phyloP scores from a whole-genome alignment of 2,888 invertebrate species.

The Caenorhabditis doughertyi region DNA sequence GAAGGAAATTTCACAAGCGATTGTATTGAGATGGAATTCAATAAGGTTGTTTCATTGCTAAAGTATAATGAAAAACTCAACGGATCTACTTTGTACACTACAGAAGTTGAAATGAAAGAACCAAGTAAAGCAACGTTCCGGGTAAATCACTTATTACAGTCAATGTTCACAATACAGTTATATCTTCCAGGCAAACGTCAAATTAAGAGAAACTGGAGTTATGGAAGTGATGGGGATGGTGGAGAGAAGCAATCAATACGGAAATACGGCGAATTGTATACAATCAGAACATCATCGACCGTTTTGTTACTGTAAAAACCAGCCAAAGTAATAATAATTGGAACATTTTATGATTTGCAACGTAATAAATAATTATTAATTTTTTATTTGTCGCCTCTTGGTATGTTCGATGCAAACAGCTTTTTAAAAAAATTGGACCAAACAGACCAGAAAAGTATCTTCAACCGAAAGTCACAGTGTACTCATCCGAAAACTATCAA shows the following conservation, averaged over 20 bases:
- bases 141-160: too few relatives aligned
- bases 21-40: conserved; percentile 51
- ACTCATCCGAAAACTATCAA: too few relatives aligned
- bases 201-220: neutral
- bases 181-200: conserved; percentile 43
- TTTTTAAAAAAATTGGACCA: too few relatives aligned
- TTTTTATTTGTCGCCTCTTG: too few relatives aligned
- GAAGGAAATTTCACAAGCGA: conserved; percentile 20
- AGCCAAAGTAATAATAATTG: too few relatives aligned
- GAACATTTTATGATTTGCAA: too few relatives aligned
- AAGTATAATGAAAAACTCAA: conserved; percentile 27
- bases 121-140: conserved; percentile 54
- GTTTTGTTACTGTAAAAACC: conserved; percentile 54
- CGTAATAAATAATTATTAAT: too few relatives aligned
- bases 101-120: conserved; percentile 18
- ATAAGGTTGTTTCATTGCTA: conserved; percentile 9
- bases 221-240: conserved; percentile 45
- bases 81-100: conserved; percentile 29
- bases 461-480: too few relatives aligned
- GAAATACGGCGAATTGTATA: conserved; percentile 57
- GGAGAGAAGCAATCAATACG: conserved; percentile 53
- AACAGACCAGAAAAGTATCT: too few relatives aligned
- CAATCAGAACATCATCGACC: conserved; percentile 45
- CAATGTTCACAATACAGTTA: neutral
- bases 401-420: too few relatives aligned